Evolutionary conservation across 2,797 vertebrate genomes (phyloP), one percentile per base, ranked within the genome.

Genomic region (Botia kubotai): DNA sequence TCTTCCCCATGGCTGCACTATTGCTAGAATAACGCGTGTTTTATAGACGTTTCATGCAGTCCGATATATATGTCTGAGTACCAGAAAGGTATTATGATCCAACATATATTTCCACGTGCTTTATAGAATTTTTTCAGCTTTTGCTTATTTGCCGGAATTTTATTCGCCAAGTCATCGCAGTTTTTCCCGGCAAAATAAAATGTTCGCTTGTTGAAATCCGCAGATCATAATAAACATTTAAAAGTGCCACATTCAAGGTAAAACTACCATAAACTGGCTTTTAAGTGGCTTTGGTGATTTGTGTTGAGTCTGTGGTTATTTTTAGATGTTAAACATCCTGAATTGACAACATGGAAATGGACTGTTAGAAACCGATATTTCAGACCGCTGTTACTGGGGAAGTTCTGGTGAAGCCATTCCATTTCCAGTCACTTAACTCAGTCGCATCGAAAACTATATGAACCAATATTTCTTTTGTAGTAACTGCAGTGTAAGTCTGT

Each of bases 401-500:
- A 67, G 75, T 53, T n/a, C 36, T 17, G 17, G 19, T 29, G 11
- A 58, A 69, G 55, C 19, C 17, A 1, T 71, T 76, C 52, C 13
- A 4, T 26, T 60, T n/a, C 48, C n/a, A n/a, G 12, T 71, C 3
- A 19, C 33, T 26, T 29, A 6, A n/a, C 65, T 36, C 65, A 43
- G 8, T 43, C 8, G 12, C 11, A 33, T 33, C 7, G 4, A 29
- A 48, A 48, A 57, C 7, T 2, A 55, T 55, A 16, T n/a, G 7
- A 77, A 33, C 19, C 53, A 1, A 21, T 52, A 36, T 70, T 17
- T 72, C 21, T 60, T 55, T n/a, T 60, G 53, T 39, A 36, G 63
- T 65, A 66, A 66, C 63, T 66, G 63, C 36, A 85, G 87, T 65
- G 50, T 26, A 43, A 74, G 13, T 83, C 82, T 82, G 85, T 85